Conservation (phyloP, 30 jellyfish, hydroid and myxozoan species). For the Aurelia coerulea region DNA sequence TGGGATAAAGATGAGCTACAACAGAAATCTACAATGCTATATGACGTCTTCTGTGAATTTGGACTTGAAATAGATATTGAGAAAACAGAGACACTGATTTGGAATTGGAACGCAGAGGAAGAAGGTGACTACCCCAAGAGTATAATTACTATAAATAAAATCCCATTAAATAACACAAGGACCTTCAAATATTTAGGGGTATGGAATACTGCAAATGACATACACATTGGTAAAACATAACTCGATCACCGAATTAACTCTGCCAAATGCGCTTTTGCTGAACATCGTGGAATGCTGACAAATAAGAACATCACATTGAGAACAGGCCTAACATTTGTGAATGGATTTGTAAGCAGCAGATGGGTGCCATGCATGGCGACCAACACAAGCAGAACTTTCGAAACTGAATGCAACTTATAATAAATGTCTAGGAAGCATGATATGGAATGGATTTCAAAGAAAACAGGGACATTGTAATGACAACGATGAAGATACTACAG, state of each 20-base stretch:
- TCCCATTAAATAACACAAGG: no score
- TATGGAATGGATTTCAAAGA: neutral
- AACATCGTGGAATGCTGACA: neutral
- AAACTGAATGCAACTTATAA: neutral
- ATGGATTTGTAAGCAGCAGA: neutral
- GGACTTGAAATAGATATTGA: no score
- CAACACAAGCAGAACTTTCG: neutral
- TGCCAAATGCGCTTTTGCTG: neutral
- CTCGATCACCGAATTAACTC: constrained; percentile 2
- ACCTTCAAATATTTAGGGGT: neutral
- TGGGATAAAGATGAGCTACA: no score
- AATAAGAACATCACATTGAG: neutral
- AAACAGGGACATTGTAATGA: neutral
- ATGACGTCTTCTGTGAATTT: no score
- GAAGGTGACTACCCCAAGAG: no score
- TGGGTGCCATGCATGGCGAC: neutral
- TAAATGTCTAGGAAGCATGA: neutral
- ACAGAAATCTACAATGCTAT: no score
- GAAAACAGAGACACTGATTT: no score
- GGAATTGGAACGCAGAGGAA: no score
- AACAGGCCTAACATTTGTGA: neutral
- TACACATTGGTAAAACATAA: neutral
- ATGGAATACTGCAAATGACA: constrained; percentile 3
- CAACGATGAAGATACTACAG: constrained; percentile 1
- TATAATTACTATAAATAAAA: no score